Evolutionary conservation across 2,888 invertebrate species (phyloP).

Genomic region (Syrphus vitripennis): DNA sequence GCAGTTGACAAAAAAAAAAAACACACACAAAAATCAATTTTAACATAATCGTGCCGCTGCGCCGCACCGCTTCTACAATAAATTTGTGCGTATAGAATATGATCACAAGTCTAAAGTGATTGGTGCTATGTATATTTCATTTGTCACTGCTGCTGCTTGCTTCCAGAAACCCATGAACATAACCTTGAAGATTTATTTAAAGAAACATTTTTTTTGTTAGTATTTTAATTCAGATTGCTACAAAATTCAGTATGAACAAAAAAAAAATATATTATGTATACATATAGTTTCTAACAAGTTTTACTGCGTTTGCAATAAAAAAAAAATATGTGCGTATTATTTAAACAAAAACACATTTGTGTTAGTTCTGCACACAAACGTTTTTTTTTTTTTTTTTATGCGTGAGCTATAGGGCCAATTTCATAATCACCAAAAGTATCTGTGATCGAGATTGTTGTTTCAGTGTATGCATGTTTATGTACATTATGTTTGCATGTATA

Average conservation of each 20-base stretch:
- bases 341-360: constrained; percentile 35
- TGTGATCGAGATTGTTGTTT: constrained; percentile 35
- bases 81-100: constrained; percentile 52
- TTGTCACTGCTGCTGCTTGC: constrained; percentile 46
- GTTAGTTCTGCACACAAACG: constrained; percentile 27
- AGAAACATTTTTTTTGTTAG: constrained; percentile 37
- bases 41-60: background rate
- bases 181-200: constrained; percentile 69
- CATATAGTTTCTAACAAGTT: constrained; percentile 38
- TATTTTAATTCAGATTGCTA: constrained; percentile 26
- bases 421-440: constrained; percentile 38
- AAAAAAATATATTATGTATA: constrained; percentile 32
- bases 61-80: background rate
- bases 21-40: background rate
- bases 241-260: constrained; percentile 32
- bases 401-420: constrained; percentile 38
- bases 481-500: background rate
- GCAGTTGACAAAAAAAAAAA: constrained; percentile 29
- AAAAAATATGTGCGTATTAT: constrained; percentile 41
- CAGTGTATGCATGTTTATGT: background rate
- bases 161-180: constrained; percentile 62
- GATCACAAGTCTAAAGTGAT: constrained; percentile 57
- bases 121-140: constrained; percentile 40
- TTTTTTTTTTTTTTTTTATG: constrained; percentile 10
- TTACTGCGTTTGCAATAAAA: constrained; percentile 59